Conservation (phyloP, 2,888 invertebrate genomes). For the Isoperla grammatica region DNA sequence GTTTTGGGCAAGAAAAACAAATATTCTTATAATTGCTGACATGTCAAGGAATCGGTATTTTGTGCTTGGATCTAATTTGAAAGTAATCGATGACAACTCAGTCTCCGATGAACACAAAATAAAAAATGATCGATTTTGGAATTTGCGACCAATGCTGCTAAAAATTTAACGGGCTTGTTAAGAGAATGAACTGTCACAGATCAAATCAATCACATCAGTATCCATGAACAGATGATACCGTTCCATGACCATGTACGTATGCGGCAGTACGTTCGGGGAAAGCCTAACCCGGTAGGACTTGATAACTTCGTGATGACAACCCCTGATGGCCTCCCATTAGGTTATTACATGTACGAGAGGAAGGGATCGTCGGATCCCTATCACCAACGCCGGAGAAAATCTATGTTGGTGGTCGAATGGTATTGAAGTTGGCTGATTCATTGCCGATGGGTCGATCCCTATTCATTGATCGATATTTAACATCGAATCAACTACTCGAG, state of each 20-base stretch:
- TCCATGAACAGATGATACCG: conserved; percentile 23
- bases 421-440: conserved; percentile 16
- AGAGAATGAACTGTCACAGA: conserved; percentile 4
- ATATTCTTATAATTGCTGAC: no score
- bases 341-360: conserved; percentile 18
- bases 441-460: conserved; percentile 11
- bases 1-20: no score
- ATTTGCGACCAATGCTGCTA: conserved; percentile 10
- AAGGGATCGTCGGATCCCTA: conserved; percentile 11
- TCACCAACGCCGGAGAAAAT: conserved; percentile 10
- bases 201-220: no score
- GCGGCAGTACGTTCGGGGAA: conserved; percentile 17
- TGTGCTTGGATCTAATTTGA: no score
- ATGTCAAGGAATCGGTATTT: no score
- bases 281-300: conserved; percentile 12
- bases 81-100: conserved; percentile 19
- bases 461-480: conserved; percentile 23
- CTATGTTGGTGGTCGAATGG: conserved; percentile 15
- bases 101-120: background rate
- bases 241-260: conserved; percentile 11
- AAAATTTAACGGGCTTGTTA: conserved; percentile 3
- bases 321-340: conserved; percentile 15
- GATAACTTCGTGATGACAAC: conserved; percentile 20
- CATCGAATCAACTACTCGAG: conserved; percentile 16
- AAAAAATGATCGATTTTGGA: conserved; percentile 16